phyloP scores from a whole-genome alignment of 2,797 vertebrate species.

The Hapalemur alaotrensis region DNA sequence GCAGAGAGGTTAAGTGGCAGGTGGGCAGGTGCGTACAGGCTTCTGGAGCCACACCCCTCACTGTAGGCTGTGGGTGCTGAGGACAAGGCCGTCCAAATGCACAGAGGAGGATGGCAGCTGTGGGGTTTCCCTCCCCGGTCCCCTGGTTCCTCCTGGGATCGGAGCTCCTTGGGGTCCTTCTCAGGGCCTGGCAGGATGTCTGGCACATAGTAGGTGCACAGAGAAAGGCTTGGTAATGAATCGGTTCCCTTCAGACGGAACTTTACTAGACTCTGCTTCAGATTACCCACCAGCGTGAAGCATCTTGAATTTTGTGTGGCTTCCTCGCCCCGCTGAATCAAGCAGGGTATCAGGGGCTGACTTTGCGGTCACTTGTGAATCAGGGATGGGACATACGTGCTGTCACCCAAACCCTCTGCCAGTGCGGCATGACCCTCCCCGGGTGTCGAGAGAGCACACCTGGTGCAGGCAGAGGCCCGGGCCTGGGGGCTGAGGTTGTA shows the following conservation, averaged over 20 bases:
- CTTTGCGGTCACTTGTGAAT: not conserved
- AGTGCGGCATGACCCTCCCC: accelerated
- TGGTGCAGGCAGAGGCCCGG: not conserved
- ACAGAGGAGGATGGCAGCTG: not conserved
- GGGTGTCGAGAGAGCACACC: accelerated
- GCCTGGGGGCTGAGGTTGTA: not conserved
- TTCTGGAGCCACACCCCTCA: not conserved
- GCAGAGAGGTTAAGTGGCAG: not conserved
- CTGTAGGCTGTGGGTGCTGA: not conserved
- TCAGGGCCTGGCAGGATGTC: not conserved
- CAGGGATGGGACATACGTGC: not conserved
- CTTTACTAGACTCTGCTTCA: not conserved
- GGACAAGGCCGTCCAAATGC: too few species aligned
- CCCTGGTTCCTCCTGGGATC: not conserved
- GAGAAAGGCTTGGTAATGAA: too few species aligned
- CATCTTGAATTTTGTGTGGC: not conserved
- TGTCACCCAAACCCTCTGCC: not conserved
- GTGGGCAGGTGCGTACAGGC: not conserved
- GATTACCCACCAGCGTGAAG: not conserved
- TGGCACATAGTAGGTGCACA: not conserved
- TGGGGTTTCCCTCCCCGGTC: not conserved
- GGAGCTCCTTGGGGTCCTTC: not conserved
- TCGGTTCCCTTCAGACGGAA: not conserved
- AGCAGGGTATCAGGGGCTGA: too few species aligned
- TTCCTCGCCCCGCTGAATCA: not conserved